Conservation (phyloP, 2,113 vertebrate genomes). For the Dryoscopus gambensis region DNA sequence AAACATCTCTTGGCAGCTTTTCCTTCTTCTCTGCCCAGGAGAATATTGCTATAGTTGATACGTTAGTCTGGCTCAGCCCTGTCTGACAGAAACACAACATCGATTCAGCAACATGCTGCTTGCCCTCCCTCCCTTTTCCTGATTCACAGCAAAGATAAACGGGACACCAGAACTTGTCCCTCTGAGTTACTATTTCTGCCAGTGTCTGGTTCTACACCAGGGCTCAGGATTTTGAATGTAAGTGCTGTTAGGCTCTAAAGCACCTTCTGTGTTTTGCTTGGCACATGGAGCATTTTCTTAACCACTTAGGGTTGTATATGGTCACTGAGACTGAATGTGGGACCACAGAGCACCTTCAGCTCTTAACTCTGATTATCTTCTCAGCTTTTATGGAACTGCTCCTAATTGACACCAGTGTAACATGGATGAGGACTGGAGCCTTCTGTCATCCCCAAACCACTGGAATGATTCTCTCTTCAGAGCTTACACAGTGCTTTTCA, state of each 20-base stretch:
- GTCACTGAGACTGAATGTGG: background rate
- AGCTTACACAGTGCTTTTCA: background rate
- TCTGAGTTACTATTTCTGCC: background rate
- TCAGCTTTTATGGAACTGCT: background rate
- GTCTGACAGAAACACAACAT: constrained; percentile 8
- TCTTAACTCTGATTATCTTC: background rate
- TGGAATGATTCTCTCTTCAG: background rate
- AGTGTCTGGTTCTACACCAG: background rate
- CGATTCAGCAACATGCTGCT: background rate
- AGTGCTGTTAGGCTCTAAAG: background rate
- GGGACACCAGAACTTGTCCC: background rate
- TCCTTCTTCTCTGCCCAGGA: background rate
- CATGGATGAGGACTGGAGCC: background rate
- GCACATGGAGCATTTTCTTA: background rate
- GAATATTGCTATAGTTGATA: background rate
- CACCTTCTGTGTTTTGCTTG: background rate
- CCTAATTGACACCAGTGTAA: background rate
- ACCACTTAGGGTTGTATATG: background rate
- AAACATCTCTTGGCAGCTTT: background rate
- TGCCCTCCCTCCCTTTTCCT: background rate
- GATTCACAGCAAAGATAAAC: background rate
- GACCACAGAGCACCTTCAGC: background rate
- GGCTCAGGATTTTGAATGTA: background rate
- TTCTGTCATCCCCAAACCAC: background rate
- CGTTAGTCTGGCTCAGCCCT: background rate